Percentiles rank a stretch among this genome's conserved stretches.
Conservation (phyloP, 2,888 invertebrate species). For the Galeopsomyia nigrocyanea region DNA sequence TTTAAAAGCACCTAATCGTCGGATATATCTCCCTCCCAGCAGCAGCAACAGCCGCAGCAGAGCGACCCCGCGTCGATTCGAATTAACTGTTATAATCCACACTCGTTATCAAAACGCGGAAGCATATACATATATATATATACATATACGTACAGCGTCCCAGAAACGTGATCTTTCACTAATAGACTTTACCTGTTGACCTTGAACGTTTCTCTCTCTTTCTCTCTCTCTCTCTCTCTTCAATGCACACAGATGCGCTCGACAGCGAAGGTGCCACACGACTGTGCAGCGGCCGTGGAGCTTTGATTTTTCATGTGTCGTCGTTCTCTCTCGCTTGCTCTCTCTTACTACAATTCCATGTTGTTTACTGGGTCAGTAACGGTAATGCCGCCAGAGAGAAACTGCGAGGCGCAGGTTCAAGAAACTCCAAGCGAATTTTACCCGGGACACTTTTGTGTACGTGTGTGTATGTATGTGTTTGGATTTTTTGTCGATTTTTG, state of each 20-base stretch:
- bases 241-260: background rate
- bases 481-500: too few relatives aligned
- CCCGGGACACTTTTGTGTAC: too few relatives aligned
- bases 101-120: constrained; percentile 23
- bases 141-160: background rate
- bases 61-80: background rate
- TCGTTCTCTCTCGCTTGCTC: background rate
- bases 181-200: constrained; percentile 32
- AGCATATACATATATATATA: too few relatives aligned
- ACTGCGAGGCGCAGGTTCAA: constrained; percentile 57
- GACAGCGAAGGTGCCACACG: background rate
- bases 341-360: background rate
- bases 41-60: background rate
- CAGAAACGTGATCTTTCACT: background rate
- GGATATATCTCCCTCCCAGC: too few relatives aligned
- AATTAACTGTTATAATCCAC: constrained; percentile 30
- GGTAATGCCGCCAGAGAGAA: constrained; percentile 54
- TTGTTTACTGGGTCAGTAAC: constrained; percentile 66
- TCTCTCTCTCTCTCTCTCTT: background rate
- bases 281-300: background rate
- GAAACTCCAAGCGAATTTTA: constrained; percentile 55
- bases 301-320: background rate
- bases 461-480: background rate
- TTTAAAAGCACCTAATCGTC: too few relatives aligned
- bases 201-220: constrained; percentile 4